A percentile compares a stretch with the other conserved stretches of the same genome.
These are phyloP conservation scores for Leucoraja erinaceus DNA, from an alignment of 2,113 vertebrate genomes.

Conservation along the genomic window DNA sequence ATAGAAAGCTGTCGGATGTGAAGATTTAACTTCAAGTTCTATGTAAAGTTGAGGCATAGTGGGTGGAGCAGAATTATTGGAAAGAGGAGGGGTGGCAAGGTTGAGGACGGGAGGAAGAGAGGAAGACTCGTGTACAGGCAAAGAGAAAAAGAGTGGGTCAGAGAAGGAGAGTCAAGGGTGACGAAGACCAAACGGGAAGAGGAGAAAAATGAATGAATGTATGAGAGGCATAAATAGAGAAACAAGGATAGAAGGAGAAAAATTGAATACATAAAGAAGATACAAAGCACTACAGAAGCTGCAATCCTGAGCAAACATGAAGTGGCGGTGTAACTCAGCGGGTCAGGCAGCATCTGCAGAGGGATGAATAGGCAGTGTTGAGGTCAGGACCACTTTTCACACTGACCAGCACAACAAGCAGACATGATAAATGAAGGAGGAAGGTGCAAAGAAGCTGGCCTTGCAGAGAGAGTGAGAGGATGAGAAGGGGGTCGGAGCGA, in stretches of 20 bases:
- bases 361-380: too few species aligned
- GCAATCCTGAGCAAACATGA: too few species aligned
- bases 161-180: not conserved
- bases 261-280: not conserved
- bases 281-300: too few species aligned
- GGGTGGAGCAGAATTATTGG: not conserved
- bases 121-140: not conserved
- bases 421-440: not conserved
- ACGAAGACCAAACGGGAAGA: not conserved
- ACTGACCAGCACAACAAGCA: too few species aligned
- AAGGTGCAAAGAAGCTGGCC: not conserved
- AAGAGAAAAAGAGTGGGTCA: not conserved
- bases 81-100: not conserved
- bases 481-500: not conserved
- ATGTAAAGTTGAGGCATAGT: not conserved
- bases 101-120: not conserved
- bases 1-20: not conserved
- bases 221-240: not conserved
- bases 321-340: too few species aligned
- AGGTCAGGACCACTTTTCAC: too few species aligned
- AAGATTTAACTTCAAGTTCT: not conserved
- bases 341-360: too few species aligned
- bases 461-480: not conserved
- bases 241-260: not conserved
- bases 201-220: not conserved